Evolutionary conservation across 2,888 invertebrate species (phyloP).

Genomic region (Gari tellinella): DNA sequence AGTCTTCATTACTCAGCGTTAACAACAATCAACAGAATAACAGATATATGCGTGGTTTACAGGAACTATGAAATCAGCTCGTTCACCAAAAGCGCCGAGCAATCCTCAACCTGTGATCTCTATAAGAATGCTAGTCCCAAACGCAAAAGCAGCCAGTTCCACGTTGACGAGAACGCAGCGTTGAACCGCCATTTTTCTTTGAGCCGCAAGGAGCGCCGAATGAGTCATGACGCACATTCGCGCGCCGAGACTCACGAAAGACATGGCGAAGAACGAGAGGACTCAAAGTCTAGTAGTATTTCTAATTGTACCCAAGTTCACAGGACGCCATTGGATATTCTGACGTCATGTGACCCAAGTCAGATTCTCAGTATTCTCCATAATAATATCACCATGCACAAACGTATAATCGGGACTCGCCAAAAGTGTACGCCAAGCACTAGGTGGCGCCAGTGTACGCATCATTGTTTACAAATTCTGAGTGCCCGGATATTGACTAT

Average conservation of each 20-base stretch:
- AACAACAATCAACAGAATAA: conserved; percentile 86
- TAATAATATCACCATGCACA: conserved; percentile 88
- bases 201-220: conserved; percentile 48
- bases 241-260: conserved; percentile 61
- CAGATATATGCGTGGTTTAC: conserved; percentile 86
- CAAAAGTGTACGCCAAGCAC: conserved; percentile 88
- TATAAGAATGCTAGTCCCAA: conserved; percentile 55
- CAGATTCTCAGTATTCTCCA: conserved; percentile 87
- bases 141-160: conserved; percentile 54
- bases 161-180: conserved; percentile 54
- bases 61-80: conserved; percentile 80
- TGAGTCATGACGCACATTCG: conserved; percentile 58
- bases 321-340: conserved; percentile 80
- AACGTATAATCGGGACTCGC: conserved; percentile 87
- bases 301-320: conserved; percentile 63
- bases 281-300: conserved; percentile 51
- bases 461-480: conserved; percentile 87
- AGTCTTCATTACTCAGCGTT: conserved; percentile 88
- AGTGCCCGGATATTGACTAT: conserved; percentile 87
- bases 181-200: conserved; percentile 59
- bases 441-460: conserved; percentile 87
- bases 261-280: conserved; percentile 57
- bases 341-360: conserved; percentile 84
- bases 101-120: conserved; percentile 50
- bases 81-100: conserved; percentile 55